Percentiles rank a stretch among this genome's conserved stretches.
phyloP scores from a whole-genome alignment of 2,888 invertebrate species.

The Leptopterna dolabrata region DNA sequence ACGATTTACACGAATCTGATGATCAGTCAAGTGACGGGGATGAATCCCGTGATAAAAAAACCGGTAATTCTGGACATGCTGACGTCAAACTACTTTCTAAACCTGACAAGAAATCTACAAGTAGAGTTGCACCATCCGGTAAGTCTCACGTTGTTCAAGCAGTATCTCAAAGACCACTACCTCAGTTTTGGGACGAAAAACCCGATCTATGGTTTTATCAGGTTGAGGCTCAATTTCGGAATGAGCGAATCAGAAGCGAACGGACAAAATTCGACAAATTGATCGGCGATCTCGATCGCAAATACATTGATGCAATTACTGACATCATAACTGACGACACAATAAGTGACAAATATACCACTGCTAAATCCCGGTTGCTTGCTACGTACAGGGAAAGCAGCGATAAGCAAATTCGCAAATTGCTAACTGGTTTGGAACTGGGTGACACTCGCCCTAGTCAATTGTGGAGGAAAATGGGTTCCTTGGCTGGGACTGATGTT shows the following conservation, averaged over 20 bases:
- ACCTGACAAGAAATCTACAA: too few species aligned
- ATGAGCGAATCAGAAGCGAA: not conserved
- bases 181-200: not conserved
- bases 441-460: slow-evolving; percentile 41
- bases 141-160: not conserved
- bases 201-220: not conserved
- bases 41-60: too few species aligned
- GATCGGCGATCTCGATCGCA: slow-evolving; percentile 22
- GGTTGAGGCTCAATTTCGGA: too few species aligned
- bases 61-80: too few species aligned
- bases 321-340: not conserved
- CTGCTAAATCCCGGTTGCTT: slow-evolving; percentile 12
- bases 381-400: slow-evolving; percentile 21
- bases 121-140: not conserved
- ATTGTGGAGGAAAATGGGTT: slow-evolving; percentile 32
- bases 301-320: slow-evolving; percentile 24
- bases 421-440: slow-evolving; percentile 27
- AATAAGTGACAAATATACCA: slow-evolving; percentile 27
- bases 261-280: not conserved
- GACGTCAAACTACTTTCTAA: too few species aligned
- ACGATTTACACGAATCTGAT: too few species aligned
- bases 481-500: not conserved
- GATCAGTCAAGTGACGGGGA: too few species aligned
- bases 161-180: not conserved
- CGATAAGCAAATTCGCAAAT: slow-evolving; percentile 5